A percentile compares a stretch with the other conserved stretches of the same genome.
Evolutionary conservation across 1,140 invertebrate species (phyloP).

Genomic region (Apis cerana): DNA sequence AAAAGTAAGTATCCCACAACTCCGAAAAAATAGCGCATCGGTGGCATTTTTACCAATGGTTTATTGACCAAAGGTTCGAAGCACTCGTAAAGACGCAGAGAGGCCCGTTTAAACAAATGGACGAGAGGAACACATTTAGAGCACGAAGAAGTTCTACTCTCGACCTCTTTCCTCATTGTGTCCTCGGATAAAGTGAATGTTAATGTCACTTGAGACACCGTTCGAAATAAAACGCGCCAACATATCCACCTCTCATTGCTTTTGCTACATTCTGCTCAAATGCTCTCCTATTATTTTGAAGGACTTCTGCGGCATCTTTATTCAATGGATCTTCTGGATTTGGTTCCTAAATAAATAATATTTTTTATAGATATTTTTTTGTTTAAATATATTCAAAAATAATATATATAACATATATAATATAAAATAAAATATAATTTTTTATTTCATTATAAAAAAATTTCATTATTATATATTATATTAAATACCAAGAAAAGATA

Average conservation of each 20-base stretch:
- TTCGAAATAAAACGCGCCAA: conserved; percentile 96
- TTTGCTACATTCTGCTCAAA: conserved; percentile 98
- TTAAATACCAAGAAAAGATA: conserved; percentile 96
- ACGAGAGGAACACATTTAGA: conserved; percentile 39
- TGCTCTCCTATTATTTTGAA: conserved; percentile 95
- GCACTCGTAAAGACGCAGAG: conserved; percentile 74
- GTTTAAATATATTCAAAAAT: background rate
- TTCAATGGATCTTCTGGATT: conserved; percentile 99
- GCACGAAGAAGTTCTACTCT: conserved; percentile 27
- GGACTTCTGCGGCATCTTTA: conserved; percentile 99
- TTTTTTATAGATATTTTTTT: background rate
- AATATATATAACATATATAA: background rate
- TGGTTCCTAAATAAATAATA: conserved; percentile 88
- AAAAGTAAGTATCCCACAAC: conserved; percentile 34
- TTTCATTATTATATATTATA: background rate
- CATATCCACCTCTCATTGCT: conserved; percentile 96
- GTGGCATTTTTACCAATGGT: conserved; percentile 42
- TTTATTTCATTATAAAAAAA: background rate
- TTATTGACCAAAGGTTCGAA: conserved; percentile 73
- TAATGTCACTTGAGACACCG: conserved; percentile 95
- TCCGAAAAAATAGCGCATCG: conserved; percentile 41
- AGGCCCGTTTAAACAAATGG: conserved; percentile 76
- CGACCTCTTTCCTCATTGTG: conserved; percentile 59
- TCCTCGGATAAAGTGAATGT: conserved; percentile 62
- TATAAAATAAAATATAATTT: background rate